phyloP scores from a whole-genome alignment of 2,797 vertebrate species.

The Peromyscus melanophrys region DNA sequence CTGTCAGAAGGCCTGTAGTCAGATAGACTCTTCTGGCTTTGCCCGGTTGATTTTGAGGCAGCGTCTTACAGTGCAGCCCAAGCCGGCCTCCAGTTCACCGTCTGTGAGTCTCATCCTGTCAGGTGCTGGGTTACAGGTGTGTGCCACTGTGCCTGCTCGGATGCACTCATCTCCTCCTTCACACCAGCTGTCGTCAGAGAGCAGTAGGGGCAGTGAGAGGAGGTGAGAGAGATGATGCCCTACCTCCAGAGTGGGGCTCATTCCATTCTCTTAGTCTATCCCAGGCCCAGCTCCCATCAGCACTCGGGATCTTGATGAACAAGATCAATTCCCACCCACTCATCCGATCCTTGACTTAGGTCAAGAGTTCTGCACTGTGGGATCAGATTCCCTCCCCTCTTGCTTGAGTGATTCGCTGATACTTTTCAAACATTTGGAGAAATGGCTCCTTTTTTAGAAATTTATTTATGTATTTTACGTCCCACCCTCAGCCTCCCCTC shows the following conservation, averaged over 20 bases:
- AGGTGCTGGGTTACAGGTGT: too few species aligned
- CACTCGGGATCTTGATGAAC: not conserved
- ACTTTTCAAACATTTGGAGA: not conserved
- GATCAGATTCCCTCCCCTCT: rapidly evolving
- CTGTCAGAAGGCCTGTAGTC: not conserved
- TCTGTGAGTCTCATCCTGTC: not conserved
- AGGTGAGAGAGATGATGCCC: rapidly evolving
- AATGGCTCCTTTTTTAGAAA: not conserved
- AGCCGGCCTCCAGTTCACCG: not conserved
- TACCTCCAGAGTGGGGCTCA: rapidly evolving
- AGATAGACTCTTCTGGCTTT: not conserved
- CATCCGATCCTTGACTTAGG: not conserved
- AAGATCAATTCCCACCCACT: too few species aligned
- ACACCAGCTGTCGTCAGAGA: not conserved
- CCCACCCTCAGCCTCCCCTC: not conserved
- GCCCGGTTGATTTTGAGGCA: not conserved
- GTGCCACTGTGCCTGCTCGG: not conserved
- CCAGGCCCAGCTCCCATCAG: not conserved
- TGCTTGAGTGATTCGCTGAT: not conserved
- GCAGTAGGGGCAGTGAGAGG: not conserved
- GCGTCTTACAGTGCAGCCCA: not conserved
- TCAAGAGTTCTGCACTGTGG: not conserved
- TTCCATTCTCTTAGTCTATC: not conserved
- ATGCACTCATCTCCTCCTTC: too few species aligned
- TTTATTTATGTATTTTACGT: not conserved